Conservation (phyloP, 2,113 vertebrate species). For the Clarias magur region DNA sequence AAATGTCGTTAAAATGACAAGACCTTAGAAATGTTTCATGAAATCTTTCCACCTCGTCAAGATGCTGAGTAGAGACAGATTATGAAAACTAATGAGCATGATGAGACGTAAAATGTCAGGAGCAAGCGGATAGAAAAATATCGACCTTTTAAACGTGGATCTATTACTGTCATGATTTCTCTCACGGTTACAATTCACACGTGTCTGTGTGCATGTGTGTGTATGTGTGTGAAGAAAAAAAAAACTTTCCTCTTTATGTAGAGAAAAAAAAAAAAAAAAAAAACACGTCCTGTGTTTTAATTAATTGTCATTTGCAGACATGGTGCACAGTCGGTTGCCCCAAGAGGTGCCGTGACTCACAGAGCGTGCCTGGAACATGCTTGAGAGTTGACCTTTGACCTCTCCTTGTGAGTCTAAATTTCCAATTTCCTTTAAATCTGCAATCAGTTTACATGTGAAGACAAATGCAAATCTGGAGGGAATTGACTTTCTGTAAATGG, state of each 20-base stretch:
- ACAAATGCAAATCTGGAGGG: no score
- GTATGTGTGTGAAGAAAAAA: constrained; percentile 66
- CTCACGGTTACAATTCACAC: background rate
- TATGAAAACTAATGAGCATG: constrained; percentile 35
- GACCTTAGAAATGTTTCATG: constrained; percentile 18
- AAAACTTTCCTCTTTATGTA: constrained; percentile 73
- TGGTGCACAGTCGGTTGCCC: constrained; percentile 69
- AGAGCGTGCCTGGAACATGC: background rate
- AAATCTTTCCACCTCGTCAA: constrained; percentile 10
- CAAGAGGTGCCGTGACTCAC: constrained; percentile 42
- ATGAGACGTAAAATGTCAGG: constrained; percentile 55
- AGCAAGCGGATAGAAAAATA: constrained; percentile 76
- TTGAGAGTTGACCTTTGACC: background rate
- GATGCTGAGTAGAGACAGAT: constrained; percentile 18
- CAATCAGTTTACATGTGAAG: no score
- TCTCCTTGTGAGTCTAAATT: background rate
- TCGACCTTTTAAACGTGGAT: constrained; percentile 71
- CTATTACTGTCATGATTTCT: constrained; percentile 41
- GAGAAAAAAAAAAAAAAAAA: constrained; percentile 74
- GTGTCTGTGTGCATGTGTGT: constrained; percentile 9
- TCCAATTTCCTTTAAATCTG: no score
- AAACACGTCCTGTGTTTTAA: constrained; percentile 68
- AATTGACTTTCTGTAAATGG: no score
- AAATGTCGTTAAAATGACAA: constrained; percentile 4
- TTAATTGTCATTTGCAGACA: constrained; percentile 64